Evolutionary conservation across 2,113 vertebrate species (phyloP), one percentile per base, ranked within the genome.

Genomic region (Sceloporus tristichus): DNA sequence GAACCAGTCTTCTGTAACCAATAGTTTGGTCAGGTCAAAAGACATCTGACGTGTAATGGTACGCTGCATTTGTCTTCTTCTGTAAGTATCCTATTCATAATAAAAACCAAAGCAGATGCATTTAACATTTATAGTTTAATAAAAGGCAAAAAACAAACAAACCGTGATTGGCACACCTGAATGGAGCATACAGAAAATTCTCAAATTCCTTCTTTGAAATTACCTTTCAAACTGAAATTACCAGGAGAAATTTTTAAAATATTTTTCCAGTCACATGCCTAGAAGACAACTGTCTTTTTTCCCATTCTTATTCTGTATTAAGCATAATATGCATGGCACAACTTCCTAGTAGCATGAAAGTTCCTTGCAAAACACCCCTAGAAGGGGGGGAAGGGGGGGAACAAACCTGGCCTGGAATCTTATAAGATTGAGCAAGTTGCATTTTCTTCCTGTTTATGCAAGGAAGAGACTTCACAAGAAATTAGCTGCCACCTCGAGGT

Each of bases 1-100:
- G 96, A 99, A 99, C 99, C 99, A 99, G 94, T 99, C 99, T 92
- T 99, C 99, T 0, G 99, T 99, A 83, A 99, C 97, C 94, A 99
- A 95, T 89, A 99, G 96, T 91, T 99, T 99, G 48, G 99, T 99
- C 88, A 99, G 96, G 91, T 99, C 99, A 62, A 99, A 99, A 86
- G 99, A 99, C 99, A 99, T 99, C 91, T 99, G 99, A 27, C 99
- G 97, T 1, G 98, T 99, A 87, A 99, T 94, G 11, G 98, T 97
- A 34, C 98, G 97, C 90, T 99, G 98, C 97, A 99, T 98, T 95
- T 99, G 98, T 27, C 99, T 97, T 7, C 99, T 96, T 53, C 98
- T 97, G 90, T 99, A 99, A 8, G 98, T 99, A 88, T 99, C 98
- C 98, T 99, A 76, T 92, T 1, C 27, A 81, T 4, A 71, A 71